phyloP scores from a whole-genome alignment of 2,113 vertebrate genomes.

The Saguinus midas region DNA sequence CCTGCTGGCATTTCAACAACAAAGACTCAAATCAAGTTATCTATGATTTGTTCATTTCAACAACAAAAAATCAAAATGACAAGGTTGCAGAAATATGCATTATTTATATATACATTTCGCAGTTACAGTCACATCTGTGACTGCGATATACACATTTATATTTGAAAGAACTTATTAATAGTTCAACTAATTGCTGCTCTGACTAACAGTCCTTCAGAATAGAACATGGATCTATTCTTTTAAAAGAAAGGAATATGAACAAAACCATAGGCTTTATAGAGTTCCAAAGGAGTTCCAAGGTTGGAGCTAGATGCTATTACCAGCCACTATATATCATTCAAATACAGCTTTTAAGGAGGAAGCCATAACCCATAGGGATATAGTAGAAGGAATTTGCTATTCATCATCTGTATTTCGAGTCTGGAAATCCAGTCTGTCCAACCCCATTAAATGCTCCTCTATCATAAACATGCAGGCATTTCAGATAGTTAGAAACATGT shows the following conservation, averaged over 20 bases:
- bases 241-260: slow-evolving; percentile 79
- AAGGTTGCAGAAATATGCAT: slow-evolving; percentile 1
- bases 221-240: slow-evolving; percentile 71
- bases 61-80: neutral
- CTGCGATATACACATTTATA: neutral
- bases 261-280: slow-evolving; percentile 81
- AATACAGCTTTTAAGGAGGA: slow-evolving; percentile 83
- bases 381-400: slow-evolving; percentile 85
- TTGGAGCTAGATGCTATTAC: slow-evolving; percentile 83
- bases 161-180: slow-evolving; percentile 38
- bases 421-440: slow-evolving; percentile 77
- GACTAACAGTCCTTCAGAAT: slow-evolving; percentile 26
- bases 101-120: neutral
- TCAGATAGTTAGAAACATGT: slow-evolving; percentile 79
- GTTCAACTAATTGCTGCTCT: slow-evolving; percentile 17
- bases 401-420: slow-evolving; percentile 85
- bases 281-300: slow-evolving; percentile 79
- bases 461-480: slow-evolving; percentile 78
- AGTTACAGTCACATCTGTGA: neutral
- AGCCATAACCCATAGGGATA: slow-evolving; percentile 84
- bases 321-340: slow-evolving; percentile 83
- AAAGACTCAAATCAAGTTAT: neutral
- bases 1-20: neutral
- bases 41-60: slow-evolving; percentile 14
- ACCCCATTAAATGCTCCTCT: slow-evolving; percentile 82